Evolutionary conservation across 2,888 invertebrate species (phyloP).

Genomic region (Octonoba sinensis): DNA sequence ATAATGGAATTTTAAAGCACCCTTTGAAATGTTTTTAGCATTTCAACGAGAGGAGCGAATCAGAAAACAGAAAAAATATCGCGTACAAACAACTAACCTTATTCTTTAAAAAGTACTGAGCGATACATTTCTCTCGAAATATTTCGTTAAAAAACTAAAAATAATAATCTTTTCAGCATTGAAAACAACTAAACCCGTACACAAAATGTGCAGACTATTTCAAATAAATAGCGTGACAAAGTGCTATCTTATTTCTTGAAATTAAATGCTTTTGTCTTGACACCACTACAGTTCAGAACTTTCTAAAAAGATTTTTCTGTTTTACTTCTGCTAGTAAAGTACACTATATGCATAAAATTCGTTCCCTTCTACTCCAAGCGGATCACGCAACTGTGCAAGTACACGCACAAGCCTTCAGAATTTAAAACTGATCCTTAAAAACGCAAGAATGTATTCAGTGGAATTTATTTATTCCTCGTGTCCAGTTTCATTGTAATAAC

Average conservation of each 20-base stretch:
- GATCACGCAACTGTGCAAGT: constrained; percentile 17
- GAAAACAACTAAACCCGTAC: no score
- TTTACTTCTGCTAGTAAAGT: constrained; percentile 5
- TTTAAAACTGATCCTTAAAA: constrained; percentile 13
- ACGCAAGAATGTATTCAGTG: background rate
- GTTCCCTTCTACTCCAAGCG: constrained; percentile 4
- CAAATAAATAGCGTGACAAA: constrained; percentile 24
- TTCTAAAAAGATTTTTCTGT: background rate
- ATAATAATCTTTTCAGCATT: no score
- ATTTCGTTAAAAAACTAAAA: no score
- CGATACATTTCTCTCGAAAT: no score
- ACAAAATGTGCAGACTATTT: background rate
- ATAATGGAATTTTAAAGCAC: no score
- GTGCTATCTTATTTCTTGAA: background rate
- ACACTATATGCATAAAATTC: constrained; percentile 21
- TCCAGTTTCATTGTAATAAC: background rate
- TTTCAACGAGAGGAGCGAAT: no score
- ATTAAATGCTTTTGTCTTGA: constrained; percentile 32
- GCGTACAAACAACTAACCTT: no score
- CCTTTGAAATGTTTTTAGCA: no score
- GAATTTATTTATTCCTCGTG: background rate
- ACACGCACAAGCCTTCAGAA: constrained; percentile 25
- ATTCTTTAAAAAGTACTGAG: no score
- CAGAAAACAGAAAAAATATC: no score
- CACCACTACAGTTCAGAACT: constrained; percentile 8